Base-by-base conservation (phyloP, 1,140 invertebrate species). In the Tetramorium parvispinum region DNA sequence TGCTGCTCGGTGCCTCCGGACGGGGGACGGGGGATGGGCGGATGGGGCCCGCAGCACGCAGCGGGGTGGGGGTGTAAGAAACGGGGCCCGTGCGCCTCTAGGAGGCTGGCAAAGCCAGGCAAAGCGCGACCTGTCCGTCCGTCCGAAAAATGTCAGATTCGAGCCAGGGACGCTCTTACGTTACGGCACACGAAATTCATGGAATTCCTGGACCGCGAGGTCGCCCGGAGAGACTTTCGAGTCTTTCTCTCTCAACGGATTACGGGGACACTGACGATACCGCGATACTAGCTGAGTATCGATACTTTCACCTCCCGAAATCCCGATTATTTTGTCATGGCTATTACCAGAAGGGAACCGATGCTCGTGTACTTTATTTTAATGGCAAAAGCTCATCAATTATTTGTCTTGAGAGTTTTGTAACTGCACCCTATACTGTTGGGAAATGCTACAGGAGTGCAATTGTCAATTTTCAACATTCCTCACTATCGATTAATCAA, bases 101-200 rank as follows among this genome's bases (percentile, higher is more conserved):
- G 46, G 46, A 53, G 59, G 24, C 76, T 46, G 61, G 49, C 61
- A 68, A 40, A 70, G 21, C 49, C 49, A 51, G 53, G 6, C 46
- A 75, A 75, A 75, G 51, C 65, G 27, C 70, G 68, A 46, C 21
- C 16, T 21, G 40, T 59, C 40, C 75, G 13, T 43, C 71, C 85
- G 27, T 85, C 78, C 75, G 82, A 91, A 91, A 93, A 92, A 93
- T 92, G 88, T 91, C 87, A 90, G 87, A 87, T 73, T 88, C 89
- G 78, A 89, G 89, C 87, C 91, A 55, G 63, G 89, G 89, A 89
- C 86, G 91, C 89, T 91, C 89, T 89, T 88, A 61, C 85, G 85
- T 88, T 88, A 68, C 76, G 79, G 61, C 78, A 78, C 59, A 70
- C 90, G 87, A 92, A 93, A 93, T 93, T 89, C 87, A 77, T 82